Conservation (phyloP, 2,113 vertebrate species). For the Rhodinocichla rosea region DNA sequence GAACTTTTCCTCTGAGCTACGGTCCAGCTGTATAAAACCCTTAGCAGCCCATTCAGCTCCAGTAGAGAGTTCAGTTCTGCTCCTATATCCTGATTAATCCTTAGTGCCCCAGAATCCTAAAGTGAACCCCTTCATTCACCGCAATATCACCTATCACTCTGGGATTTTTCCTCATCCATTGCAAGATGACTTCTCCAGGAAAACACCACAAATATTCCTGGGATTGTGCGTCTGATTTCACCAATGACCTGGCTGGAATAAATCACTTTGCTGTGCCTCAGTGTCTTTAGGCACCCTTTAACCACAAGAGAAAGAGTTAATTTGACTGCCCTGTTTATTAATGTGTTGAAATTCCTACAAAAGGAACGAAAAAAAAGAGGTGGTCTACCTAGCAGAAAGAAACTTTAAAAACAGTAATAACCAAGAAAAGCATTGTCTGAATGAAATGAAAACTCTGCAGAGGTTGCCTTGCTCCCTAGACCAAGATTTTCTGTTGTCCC, state of each 20-base stretch:
- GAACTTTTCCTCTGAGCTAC: background rate
- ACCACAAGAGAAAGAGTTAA: background rate
- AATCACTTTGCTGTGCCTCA: background rate
- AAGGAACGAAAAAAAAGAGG: background rate
- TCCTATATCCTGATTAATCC: background rate
- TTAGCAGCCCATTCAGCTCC: background rate
- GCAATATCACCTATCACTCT: rapidly evolving
- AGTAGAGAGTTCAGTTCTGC: background rate
- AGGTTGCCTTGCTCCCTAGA: background rate
- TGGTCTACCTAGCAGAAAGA: background rate
- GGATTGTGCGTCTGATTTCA: background rate
- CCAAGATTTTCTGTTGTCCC: background rate
- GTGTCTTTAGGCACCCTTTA: background rate
- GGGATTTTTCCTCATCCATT: background rate
- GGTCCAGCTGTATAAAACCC: background rate
- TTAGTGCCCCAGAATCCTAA: background rate
- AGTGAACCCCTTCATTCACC: background rate
- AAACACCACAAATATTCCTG: background rate
- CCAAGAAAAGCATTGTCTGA: background rate
- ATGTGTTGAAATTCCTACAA: background rate
- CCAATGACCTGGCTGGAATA: background rate
- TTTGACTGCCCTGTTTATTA: background rate
- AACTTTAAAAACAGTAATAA: background rate
- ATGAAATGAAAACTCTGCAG: background rate
- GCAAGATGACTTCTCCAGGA: background rate